These are phyloP conservation scores for Pseudoips prasinana DNA, from an alignment of 2,888 invertebrate genomes.

Conservation along the genomic window DNA sequence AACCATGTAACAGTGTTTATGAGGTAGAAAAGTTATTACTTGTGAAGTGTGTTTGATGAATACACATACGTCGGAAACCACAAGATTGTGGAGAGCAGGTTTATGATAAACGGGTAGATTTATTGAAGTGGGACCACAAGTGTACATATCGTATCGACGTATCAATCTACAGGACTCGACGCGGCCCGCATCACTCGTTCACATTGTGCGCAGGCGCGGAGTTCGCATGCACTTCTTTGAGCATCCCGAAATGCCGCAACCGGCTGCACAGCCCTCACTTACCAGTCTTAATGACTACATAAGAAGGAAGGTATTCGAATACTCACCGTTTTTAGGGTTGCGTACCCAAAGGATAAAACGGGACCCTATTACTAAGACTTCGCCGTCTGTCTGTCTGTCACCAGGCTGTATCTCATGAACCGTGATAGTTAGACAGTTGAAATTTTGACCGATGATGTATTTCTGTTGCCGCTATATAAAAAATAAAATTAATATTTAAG, in stretches of 20 bases:
- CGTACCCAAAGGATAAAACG: too few species aligned
- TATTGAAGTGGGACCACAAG: conserved; percentile 32
- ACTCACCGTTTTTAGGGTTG: too few species aligned
- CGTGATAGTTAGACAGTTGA: too few species aligned
- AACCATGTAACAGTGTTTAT: conserved; percentile 47
- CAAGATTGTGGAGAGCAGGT: conserved; percentile 33
- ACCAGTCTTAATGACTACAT: conserved; percentile 19
- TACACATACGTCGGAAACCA: conserved; percentile 36
- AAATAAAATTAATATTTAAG: too few species aligned
- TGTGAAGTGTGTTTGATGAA: conserved; percentile 38
- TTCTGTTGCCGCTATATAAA: too few species aligned
- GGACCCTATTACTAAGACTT: too few species aligned
- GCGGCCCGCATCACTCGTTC: conserved; percentile 35
- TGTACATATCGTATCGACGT: conserved; percentile 36
- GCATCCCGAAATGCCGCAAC: conserved; percentile 29
- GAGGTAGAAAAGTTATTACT: conserved; percentile 38
- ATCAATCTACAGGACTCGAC: conserved; percentile 40
- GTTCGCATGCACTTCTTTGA: conserved; percentile 32
- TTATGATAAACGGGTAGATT: conserved; percentile 39
- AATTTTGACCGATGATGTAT: too few species aligned
- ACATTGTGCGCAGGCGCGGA: conserved; percentile 29
- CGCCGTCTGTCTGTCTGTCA: too few species aligned
- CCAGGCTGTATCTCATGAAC: too few species aligned
- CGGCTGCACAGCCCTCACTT: conserved; percentile 21
- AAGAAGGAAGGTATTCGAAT: too few species aligned